phyloP scores from a whole-genome alignment of 2,888 invertebrate genomes.

The Biston betularia region DNA sequence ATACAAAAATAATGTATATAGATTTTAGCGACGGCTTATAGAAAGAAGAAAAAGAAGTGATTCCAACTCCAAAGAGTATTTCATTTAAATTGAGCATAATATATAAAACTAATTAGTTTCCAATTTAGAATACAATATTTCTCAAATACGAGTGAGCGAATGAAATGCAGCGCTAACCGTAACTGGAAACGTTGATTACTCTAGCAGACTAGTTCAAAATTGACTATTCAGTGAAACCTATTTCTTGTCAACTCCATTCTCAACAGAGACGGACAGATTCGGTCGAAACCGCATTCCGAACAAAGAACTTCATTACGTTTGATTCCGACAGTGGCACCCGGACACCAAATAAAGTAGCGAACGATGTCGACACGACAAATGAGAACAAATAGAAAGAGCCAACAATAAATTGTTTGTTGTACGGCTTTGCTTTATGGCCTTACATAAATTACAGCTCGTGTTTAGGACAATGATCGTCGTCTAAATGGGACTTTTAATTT shows the following conservation, averaged over 20 bases:
- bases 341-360: conserved; percentile 68
- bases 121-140: conserved; percentile 10
- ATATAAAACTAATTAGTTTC: conserved; percentile 5
- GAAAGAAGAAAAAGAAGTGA: conserved; percentile 38
- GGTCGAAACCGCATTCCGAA: conserved; percentile 46
- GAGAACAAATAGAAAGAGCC: conserved; percentile 73
- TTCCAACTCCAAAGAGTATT: conserved; percentile 24
- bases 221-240: conserved; percentile 1
- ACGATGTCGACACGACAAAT: conserved; percentile 72
- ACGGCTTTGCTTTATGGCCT: conserved; percentile 66
- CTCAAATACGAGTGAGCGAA: background rate
- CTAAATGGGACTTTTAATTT: conserved; percentile 50
- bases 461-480: conserved; percentile 51
- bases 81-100: too few relatives aligned
- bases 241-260: conserved; percentile 13
- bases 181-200: conserved; percentile 3
- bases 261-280: conserved; percentile 16
- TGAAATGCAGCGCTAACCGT: background rate
- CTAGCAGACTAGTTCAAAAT: conserved; percentile 8
- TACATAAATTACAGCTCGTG: conserved; percentile 61
- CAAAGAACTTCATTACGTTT: conserved; percentile 69
- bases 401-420: conserved; percentile 67
- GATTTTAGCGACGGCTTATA: conserved; percentile 28
- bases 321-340: conserved; percentile 50
- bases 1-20: conserved; percentile 36